Evolutionary conservation across 2,797 vertebrate species (phyloP).

Genomic region (Gastrophryne carolinensis): DNA sequence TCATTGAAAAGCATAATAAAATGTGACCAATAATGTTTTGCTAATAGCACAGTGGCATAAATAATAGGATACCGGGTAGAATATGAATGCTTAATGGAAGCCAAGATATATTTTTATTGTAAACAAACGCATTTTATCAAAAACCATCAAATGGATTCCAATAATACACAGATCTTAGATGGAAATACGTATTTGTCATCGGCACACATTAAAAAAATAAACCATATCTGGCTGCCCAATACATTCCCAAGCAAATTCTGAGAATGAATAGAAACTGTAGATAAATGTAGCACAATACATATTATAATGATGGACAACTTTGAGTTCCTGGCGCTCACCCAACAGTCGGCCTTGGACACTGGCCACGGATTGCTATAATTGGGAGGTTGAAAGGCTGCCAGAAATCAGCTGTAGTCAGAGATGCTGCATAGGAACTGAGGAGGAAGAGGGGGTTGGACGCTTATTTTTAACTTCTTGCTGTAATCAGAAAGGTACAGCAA

Average conservation of each 20-base stretch:
- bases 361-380: slow-evolving; percentile 42
- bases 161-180: slow-evolving; percentile 13
- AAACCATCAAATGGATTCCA: slow-evolving; percentile 5
- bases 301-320: slow-evolving; percentile 47
- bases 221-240: slow-evolving; percentile 17
- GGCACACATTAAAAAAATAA: slow-evolving; percentile 16
- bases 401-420: slow-evolving; percentile 23
- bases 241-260: slow-evolving; percentile 5
- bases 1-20: no score
- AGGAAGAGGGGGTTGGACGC: slow-evolving; percentile 7
- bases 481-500: slow-evolving; percentile 12
- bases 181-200: slow-evolving; percentile 9
- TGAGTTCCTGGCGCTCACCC: slow-evolving; percentile 22
- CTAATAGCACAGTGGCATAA: slow-evolving; percentile 7
- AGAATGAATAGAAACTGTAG: slow-evolving; percentile 30
- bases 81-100: not conserved
- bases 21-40: slow-evolving; percentile 17
- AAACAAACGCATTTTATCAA: not conserved
- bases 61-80: slow-evolving; percentile 4
- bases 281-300: slow-evolving; percentile 47
- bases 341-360: slow-evolving; percentile 21
- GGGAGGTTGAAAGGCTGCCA: slow-evolving; percentile 37
- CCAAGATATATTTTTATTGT: slow-evolving; percentile 15
- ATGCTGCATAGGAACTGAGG: slow-evolving; percentile 4
- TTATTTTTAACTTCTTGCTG: slow-evolving; percentile 29